Evolutionary conservation across 1,140 invertebrate genomes (phyloP), one percentile per base, ranked within the genome.

Genomic region (Pemphigus obesinymphae): DNA sequence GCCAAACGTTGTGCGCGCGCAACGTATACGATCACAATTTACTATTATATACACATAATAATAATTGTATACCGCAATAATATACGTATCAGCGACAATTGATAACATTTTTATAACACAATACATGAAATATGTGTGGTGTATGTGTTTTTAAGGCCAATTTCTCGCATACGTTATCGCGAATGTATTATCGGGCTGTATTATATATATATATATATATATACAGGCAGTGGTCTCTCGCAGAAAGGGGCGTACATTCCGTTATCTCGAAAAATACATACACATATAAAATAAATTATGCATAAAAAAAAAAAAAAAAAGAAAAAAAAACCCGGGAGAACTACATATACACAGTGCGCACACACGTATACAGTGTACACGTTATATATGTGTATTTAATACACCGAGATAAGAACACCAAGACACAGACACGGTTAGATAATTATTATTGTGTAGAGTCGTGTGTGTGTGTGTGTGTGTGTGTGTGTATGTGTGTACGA

Each of bases 341-440:
- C 29, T 63, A 4, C 37, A n/a, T 11, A n/a, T 68, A 23, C 5
- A 61, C 15, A 29, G 20, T 68, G n/a, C 34, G 26, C 11, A 11
- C 13, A 45, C 10, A 45, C 8, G 20, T n/a, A n/a, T 23, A 55
- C 13, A 4, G 17, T 50, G 20, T 2, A 15, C 13, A 50, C 17
- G 5, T 50, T 48, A 48, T 2, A 50, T 50, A 20, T 20, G 17
- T 20, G 17, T 50, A 20, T 20, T 20, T 50, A 50, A 50, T 40
- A 13, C 23, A 0, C 7, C 2, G 10, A 70, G 66, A 70, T 70
- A 70, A 70, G 68, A 70, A 70, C 40, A 34, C 61, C 29, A 29
- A 63, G 63, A 23, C 37, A 23, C 37, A 43, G 66, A 43, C 63
- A 34, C 68, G 68, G 68, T 70, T 43, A 45, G 68, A 70, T 70